phyloP scores from a whole-genome alignment of 1,140 invertebrate genomes.

The Procambarus virginalis region DNA sequence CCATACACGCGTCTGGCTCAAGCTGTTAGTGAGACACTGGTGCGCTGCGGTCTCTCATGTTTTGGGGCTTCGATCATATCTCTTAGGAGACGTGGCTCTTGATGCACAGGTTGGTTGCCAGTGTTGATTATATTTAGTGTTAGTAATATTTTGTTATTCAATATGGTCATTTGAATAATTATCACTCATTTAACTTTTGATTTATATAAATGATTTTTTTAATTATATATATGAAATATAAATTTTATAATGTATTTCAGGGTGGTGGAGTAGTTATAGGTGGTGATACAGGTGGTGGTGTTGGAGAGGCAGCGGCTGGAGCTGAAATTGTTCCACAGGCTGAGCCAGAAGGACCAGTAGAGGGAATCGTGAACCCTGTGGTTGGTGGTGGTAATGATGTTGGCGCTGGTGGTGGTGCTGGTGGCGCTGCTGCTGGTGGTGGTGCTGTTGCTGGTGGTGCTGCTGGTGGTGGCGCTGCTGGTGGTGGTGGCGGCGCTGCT shows the following conservation, averaged over 20 bases:
- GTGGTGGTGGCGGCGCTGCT: conserved; percentile 27
- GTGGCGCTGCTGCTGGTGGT: conserved; percentile 46
- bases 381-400: conserved; percentile 11
- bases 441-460: not conserved
- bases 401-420: not conserved
- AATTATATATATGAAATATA: not conserved
- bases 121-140: not conserved
- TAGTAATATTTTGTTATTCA: not conserved
- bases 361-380: conserved; percentile 41
- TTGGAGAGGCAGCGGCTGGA: not conserved
- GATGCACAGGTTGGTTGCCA: conserved; percentile 65
- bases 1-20: conserved; percentile 94
- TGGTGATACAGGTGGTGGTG: conserved; percentile 24
- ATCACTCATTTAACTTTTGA: not conserved
- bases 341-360: conserved; percentile 23
- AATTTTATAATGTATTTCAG: conserved; percentile 19
- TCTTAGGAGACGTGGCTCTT: conserved; percentile 82
- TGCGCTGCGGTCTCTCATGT: conserved; percentile 89
- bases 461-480: not conserved
- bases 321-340: conserved; percentile 7
- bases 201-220: not conserved
- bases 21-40: conserved; percentile 90
- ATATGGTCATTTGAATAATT: not conserved
- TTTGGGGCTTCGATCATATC: conserved; percentile 90
- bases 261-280: conserved; percentile 56